Evolutionary conservation across 2,113 vertebrate genomes (phyloP).

Genomic region (Oreocharis arfaki): DNA sequence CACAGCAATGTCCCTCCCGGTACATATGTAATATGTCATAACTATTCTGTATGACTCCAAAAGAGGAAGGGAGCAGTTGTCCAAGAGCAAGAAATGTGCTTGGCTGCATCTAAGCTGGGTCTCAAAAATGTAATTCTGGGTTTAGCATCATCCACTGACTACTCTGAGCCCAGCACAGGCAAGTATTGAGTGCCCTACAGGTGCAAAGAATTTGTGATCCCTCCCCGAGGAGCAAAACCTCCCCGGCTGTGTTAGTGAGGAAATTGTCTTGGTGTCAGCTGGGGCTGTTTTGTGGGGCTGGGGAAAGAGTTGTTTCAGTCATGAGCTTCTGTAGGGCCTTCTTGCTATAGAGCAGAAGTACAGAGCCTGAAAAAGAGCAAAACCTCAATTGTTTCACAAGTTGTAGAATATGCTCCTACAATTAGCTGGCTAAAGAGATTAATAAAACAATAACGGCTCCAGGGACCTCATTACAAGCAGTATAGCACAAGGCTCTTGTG

Average conservation of each 20-base stretch:
- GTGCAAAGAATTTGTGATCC: not conserved
- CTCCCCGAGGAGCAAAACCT: not conserved
- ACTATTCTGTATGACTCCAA: not conserved
- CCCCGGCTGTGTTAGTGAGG: not conserved
- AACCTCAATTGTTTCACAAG: not conserved
- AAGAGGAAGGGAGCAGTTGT: not conserved
- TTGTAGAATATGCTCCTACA: not conserved
- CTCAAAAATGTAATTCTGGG: not conserved
- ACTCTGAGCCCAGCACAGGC: not conserved
- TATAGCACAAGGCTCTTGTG: not conserved
- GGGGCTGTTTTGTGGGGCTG: not conserved
- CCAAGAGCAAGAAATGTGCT: not conserved
- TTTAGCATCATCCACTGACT: not conserved
- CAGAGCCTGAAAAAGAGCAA: not conserved
- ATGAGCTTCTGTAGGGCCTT: not conserved
- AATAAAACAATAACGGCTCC: not conserved
- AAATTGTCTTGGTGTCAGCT: not conserved
- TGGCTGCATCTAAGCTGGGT: not conserved
- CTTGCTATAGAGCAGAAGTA: not conserved
- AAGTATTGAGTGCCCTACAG: not conserved
- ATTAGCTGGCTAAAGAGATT: not conserved
- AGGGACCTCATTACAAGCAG: not conserved
- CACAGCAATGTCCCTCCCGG: not conserved
- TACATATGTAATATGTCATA: not conserved
- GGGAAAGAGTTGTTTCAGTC: not conserved